phyloP scores from a whole-genome alignment of 2,888 invertebrate genomes.

The Geophilus truncorum region DNA sequence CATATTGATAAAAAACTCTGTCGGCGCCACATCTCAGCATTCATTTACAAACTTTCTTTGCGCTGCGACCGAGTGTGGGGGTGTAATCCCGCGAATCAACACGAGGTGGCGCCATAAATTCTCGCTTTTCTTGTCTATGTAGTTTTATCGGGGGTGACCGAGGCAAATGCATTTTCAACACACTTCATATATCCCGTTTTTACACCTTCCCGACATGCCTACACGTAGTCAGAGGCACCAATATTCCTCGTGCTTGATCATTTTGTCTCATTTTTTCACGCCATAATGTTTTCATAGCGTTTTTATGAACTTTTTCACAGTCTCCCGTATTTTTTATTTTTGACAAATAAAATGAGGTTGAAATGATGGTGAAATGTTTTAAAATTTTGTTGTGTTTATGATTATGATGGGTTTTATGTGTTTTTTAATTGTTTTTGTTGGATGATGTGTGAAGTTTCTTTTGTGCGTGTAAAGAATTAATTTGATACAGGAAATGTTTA shows the following conservation, averaged over 20 bases:
- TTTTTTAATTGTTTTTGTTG: too few relatives aligned
- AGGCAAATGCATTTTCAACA: constrained; percentile 3
- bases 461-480: too few relatives aligned
- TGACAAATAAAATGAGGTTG: too few relatives aligned
- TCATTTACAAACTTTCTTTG: too few relatives aligned
- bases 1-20: too few relatives aligned
- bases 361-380: too few relatives aligned
- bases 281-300: background rate
- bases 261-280: background rate
- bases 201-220: background rate
- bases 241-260: background rate
- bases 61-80: too few relatives aligned
- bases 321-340: background rate
- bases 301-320: background rate
- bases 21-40: too few relatives aligned
- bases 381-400: too few relatives aligned
- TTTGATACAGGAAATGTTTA: too few relatives aligned
- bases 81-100: constrained; percentile 10
- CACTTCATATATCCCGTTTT: background rate
- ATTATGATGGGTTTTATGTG: too few relatives aligned
- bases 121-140: background rate
- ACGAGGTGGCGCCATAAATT: background rate
- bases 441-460: too few relatives aligned
- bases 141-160: background rate
- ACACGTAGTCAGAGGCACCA: background rate